These are phyloP conservation scores for Triplophysa tibetana DNA, from an alignment of 2,113 vertebrate genomes.

Conservation along the genomic window DNA sequence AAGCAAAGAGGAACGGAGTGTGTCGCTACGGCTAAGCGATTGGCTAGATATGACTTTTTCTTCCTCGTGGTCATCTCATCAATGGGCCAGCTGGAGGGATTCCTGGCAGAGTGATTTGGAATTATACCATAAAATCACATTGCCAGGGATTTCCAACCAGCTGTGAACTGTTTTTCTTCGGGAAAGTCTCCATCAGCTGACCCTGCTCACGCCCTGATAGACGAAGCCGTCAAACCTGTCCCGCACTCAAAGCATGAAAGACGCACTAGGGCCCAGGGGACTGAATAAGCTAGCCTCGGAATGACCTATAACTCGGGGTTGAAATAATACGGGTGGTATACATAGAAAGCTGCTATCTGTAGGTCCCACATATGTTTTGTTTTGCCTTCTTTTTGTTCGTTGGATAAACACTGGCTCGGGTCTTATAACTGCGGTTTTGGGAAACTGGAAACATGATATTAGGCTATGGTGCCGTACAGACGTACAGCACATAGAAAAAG, in stretches of 20 bases:
- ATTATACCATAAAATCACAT: conserved; percentile 84
- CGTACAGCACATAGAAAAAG: conserved; percentile 40
- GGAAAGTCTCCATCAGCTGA: conserved; percentile 18
- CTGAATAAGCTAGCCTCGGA: background rate
- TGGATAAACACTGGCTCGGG: conserved; percentile 37
- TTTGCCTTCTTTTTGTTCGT: conserved; percentile 8
- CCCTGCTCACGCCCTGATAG: conserved; percentile 8
- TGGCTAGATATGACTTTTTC: conserved; percentile 29
- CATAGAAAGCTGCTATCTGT: conserved; percentile 14
- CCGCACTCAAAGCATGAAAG: background rate
- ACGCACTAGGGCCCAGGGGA: background rate
- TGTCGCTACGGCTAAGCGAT: conserved; percentile 55
- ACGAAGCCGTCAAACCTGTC: background rate
- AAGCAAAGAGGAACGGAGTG: conserved; percentile 55
- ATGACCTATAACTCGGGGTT: conserved; percentile 2
- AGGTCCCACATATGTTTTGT: conserved; percentile 26
- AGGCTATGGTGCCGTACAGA: conserved; percentile 38
- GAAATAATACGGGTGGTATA: background rate
- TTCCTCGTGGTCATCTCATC: conserved; percentile 34
- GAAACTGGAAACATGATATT: conserved; percentile 31
- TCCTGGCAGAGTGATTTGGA: conserved; percentile 88
- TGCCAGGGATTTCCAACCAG: conserved; percentile 90
- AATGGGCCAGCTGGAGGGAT: conserved; percentile 79
- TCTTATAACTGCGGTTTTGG: conserved; percentile 43
- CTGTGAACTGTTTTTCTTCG: conserved; percentile 58